These are phyloP conservation scores for Heliothis virescens DNA, from an alignment of 1,140 invertebrate genomes.

Conservation along the genomic window DNA sequence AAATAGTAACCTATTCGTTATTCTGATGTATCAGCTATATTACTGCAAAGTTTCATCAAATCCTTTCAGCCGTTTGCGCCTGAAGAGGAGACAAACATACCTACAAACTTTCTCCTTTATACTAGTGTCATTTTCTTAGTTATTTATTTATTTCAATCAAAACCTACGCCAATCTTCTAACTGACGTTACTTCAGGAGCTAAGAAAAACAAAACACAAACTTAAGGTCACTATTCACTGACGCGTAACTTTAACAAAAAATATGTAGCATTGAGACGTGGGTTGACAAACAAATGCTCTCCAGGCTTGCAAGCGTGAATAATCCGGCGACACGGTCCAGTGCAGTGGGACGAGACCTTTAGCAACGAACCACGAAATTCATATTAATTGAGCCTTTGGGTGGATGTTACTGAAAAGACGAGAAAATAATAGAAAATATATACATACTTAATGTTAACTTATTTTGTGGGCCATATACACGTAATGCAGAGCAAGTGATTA, in stretches of 20 bases:
- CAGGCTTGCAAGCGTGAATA: slow-evolving; percentile 34
- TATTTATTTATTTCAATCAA: background rate
- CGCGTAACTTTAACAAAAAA: slow-evolving; percentile 14
- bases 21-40: too few species aligned
- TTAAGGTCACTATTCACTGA: slow-evolving; percentile 4
- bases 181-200: background rate
- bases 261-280: slow-evolving; percentile 1
- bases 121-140: too few species aligned
- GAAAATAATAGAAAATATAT: background rate
- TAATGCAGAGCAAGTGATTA: too few species aligned
- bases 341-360: slow-evolving; percentile 22
- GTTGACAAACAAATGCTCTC: slow-evolving; percentile 9
- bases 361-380: slow-evolving; percentile 17
- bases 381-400: background rate
- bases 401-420: background rate
- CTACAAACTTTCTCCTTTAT: too few species aligned
- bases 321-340: slow-evolving; percentile 25
- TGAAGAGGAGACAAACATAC: too few species aligned
- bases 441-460: too few species aligned
- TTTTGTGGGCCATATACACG: too few species aligned
- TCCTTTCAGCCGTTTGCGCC: too few species aligned
- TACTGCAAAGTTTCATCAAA: too few species aligned
- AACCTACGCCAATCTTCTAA: background rate
- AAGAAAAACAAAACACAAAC: background rate
- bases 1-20: too few species aligned